Percentiles rank a stretch among this genome's conserved stretches.
Conservation (phyloP, 1,140 invertebrate species). For the Macrotrachela quadricornifera region DNA sequence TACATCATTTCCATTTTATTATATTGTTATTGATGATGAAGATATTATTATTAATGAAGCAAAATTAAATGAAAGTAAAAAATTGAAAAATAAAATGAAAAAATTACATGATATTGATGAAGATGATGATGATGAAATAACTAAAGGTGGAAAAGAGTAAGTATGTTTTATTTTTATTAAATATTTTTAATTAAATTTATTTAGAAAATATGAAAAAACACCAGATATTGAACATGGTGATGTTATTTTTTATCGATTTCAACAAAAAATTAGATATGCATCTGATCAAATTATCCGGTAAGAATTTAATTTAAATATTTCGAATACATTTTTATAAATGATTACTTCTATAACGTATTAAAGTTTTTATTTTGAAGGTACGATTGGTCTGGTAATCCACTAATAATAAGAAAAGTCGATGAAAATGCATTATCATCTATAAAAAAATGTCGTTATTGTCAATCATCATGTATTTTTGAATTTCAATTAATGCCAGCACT, state of each 20-base stretch:
- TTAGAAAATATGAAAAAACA: slow-evolving; percentile 52
- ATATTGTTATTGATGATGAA: too few species aligned
- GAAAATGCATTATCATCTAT: background rate
- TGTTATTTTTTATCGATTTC: slow-evolving; percentile 54
- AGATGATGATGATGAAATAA: slow-evolving; percentile 1
- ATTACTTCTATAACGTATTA: too few species aligned
- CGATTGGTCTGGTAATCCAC: slow-evolving; percentile 12
- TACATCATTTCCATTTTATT: too few species aligned
- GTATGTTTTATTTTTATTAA: background rate
- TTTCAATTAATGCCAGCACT: slow-evolving; percentile 55
- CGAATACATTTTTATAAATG: too few species aligned
- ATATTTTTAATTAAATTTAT: slow-evolving; percentile 7
- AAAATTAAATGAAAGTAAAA: slow-evolving; percentile 9
- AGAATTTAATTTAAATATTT: too few species aligned
- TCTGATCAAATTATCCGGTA: too few species aligned
- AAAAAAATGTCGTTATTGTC: slow-evolving; percentile 43
- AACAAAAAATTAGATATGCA: slow-evolving; percentile 51
- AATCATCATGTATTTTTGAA: slow-evolving; percentile 48
- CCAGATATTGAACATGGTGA: slow-evolving; percentile 50
- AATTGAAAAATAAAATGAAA: slow-evolving; percentile 10
- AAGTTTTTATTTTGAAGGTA: slow-evolving; percentile 10
- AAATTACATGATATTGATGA: background rate
- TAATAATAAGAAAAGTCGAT: slow-evolving; percentile 7
- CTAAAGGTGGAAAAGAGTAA: background rate
- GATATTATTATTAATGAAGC: background rate